These are phyloP conservation scores for Microctenopoma steveboyesi DNA, from an alignment of 2,797 vertebrate genomes.

Conservation along the genomic window DNA sequence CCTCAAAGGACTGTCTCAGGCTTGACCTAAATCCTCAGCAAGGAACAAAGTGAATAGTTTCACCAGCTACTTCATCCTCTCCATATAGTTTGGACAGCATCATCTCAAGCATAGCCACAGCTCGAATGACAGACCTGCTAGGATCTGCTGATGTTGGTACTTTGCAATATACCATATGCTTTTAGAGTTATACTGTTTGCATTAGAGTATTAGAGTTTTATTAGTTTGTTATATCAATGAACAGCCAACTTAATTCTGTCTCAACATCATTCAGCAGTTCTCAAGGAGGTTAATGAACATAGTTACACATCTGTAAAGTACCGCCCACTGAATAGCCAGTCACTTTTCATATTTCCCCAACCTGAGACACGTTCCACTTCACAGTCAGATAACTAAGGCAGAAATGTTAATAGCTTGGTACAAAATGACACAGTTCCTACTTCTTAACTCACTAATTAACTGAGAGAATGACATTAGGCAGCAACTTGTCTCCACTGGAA, in stretches of 20 bases:
- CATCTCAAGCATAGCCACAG: neutral
- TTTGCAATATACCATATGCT: neutral
- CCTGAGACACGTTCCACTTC: neutral
- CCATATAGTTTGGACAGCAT: neutral
- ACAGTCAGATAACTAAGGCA: conserved; percentile 10
- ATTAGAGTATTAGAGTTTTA: too few species aligned
- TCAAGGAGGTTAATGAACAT: neutral
- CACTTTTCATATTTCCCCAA: neutral
- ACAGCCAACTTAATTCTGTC: neutral
- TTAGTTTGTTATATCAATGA: neutral
- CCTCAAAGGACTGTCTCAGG: conserved; percentile 41
- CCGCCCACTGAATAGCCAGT: neutral
- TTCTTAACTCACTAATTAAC: conserved; percentile 44
- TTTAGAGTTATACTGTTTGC: neutral
- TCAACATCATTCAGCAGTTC: neutral
- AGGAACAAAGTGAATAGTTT: conserved; percentile 33
- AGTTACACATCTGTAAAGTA: neutral
- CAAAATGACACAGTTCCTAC: conserved; percentile 22
- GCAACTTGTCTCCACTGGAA: conserved; percentile 38
- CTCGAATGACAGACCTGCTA: neutral
- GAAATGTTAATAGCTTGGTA: conserved; percentile 17
- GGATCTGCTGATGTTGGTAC: neutral
- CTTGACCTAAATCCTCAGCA: conserved; percentile 64
- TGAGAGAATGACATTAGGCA: conserved; percentile 18
- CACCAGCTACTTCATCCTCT: conserved; percentile 3